phyloP scores from a whole-genome alignment of 2,888 invertebrate genomes.

The Gortyna flavago region DNA sequence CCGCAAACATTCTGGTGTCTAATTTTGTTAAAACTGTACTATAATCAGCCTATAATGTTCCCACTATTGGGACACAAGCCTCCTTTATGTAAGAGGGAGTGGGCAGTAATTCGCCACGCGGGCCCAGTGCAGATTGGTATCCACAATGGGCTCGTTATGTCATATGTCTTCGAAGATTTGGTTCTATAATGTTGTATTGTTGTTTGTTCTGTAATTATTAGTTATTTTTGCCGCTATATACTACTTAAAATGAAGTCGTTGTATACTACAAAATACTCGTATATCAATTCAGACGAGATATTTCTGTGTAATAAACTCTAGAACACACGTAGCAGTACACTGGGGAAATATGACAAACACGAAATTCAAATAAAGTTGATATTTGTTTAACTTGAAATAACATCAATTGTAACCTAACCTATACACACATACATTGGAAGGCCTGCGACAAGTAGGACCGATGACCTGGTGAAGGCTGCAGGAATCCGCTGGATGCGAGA shows the following conservation, averaged over 20 bases:
- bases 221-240: background rate
- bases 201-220: background rate
- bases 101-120: background rate
- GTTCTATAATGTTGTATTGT: background rate
- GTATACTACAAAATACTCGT: background rate
- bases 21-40: background rate
- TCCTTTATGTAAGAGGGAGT: background rate
- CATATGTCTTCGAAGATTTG: background rate
- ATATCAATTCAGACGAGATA: background rate
- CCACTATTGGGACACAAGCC: background rate
- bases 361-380: no score
- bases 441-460: no score
- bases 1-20: background rate
- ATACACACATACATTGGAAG: no score
- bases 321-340: background rate
- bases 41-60: background rate
- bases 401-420: no score
- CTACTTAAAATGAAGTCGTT: background rate
- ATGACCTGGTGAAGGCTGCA: no score
- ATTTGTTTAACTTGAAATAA: no score
- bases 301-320: background rate
- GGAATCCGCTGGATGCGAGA: no score
- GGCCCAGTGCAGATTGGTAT: background rate
- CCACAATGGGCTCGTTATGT: background rate
- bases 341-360: slow-evolving; percentile 12